Conservation (phyloP, 2,888 invertebrate species). For the Drosophila paramelanica region DNA sequence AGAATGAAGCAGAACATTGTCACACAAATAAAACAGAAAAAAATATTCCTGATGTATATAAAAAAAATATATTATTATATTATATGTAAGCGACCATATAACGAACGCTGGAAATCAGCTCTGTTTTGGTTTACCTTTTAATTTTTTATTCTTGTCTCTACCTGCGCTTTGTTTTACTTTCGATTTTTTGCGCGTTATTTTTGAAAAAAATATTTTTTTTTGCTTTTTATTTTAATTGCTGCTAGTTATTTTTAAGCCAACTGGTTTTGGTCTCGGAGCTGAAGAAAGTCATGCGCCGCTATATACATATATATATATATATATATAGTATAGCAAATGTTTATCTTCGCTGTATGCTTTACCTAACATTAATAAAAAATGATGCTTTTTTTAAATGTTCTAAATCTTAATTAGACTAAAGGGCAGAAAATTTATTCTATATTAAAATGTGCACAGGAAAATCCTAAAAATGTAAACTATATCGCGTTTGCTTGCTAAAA, state of each 20-base stretch:
- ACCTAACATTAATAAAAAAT: neutral
- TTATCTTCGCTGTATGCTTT: neutral
- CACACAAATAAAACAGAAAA: conserved; percentile 1
- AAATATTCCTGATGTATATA: neutral
- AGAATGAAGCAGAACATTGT: neutral
- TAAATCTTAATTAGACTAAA: neutral
- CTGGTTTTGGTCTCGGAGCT: conserved; percentile 40
- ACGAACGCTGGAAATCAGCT: neutral
- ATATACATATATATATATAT: neutral
- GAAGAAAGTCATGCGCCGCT: conserved; percentile 14
- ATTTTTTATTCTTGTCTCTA: conserved; percentile 13
- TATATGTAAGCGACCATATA: neutral
- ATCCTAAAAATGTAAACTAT: conserved; percentile 3
- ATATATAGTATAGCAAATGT: neutral
- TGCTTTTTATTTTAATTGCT: conserved; percentile 7
- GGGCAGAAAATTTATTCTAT: no score
- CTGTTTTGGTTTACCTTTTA: conserved; percentile 28
- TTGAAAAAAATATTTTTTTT: conserved; percentile 1
- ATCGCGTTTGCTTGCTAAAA: conserved; percentile 9
- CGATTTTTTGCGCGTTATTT: conserved; percentile 47
- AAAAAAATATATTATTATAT: neutral
- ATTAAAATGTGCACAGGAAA: neutral
- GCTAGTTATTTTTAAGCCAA: conserved; percentile 45
- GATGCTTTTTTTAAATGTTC: neutral
- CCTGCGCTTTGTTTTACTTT: conserved; percentile 47